These are phyloP conservation scores for Pachypeltis micranthus DNA, from an alignment of 1,140 invertebrate species.

Conservation along the genomic window DNA sequence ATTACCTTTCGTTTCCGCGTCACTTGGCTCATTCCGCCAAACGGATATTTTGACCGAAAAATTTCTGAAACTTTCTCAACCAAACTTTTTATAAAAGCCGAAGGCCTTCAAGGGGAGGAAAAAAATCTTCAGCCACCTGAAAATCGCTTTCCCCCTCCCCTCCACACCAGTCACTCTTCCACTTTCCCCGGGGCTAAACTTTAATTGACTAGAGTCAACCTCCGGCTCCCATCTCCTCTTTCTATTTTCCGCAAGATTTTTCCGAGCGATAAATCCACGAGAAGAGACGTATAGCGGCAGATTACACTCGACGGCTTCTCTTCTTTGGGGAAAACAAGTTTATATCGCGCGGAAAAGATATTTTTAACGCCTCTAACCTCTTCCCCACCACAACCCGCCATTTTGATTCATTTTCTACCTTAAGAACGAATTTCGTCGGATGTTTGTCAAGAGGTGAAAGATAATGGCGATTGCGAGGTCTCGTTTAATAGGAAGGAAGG, in stretches of 20 bases:
- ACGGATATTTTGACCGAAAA: no score
- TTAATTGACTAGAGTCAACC: slow-evolving; percentile 7
- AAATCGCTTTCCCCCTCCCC: background rate
- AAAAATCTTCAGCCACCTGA: slow-evolving; percentile 2
- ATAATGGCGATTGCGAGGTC: no score
- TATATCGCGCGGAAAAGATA: slow-evolving; percentile 8
- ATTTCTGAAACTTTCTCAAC: background rate
- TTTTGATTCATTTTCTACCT: no score
- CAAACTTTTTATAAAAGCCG: background rate
- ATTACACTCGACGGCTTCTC: background rate
- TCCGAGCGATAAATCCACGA: slow-evolving; percentile 4
- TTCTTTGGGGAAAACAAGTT: slow-evolving; percentile 2
- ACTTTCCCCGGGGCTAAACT: background rate
- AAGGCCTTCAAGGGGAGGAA: background rate
- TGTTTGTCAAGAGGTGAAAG: no score
- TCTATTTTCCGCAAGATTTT: slow-evolving; percentile 2
- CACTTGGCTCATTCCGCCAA: no score
- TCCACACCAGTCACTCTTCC: background rate
- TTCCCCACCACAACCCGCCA: no score
- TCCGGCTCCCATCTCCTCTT: background rate
- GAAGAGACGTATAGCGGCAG: slow-evolving; percentile 3
- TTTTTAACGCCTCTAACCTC: slow-evolving; percentile 6
- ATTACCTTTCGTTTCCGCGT: no score
- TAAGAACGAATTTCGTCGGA: no score
- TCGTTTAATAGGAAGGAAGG: no score